phyloP scores from a whole-genome alignment of 2,797 vertebrate species.

The Urosaurus nigricauda region DNA sequence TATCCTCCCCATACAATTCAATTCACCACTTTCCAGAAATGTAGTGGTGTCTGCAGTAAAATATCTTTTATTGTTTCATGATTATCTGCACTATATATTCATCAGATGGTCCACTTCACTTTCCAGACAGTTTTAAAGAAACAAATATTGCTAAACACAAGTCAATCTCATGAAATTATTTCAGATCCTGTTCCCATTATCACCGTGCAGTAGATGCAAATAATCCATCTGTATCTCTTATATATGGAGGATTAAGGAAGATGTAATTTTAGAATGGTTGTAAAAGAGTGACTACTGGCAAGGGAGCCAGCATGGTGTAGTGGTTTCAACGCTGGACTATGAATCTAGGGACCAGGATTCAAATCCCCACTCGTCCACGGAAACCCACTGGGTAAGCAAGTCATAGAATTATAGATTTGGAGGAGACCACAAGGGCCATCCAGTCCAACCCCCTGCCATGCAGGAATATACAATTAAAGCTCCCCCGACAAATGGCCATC shows the following conservation, averaged over 20 bases:
- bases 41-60: conserved; percentile 16
- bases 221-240: not conserved
- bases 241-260: not conserved
- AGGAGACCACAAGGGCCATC: too few species aligned
- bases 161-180: conserved; percentile 6
- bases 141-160: conserved; percentile 1
- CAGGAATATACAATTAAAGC: too few species aligned
- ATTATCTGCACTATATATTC: conserved; percentile 49
- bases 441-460: too few species aligned
- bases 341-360: too few species aligned
- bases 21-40: conserved; percentile 11
- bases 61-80: conserved; percentile 47
- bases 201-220: not conserved
- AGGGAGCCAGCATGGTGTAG: too few species aligned
- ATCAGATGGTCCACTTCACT: conserved; percentile 55
- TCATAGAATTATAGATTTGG: too few species aligned
- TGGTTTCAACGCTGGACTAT: too few species aligned
- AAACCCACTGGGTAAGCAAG: too few species aligned
- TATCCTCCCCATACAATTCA: conserved; percentile 6
- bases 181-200: not conserved
- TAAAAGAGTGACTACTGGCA: not conserved
- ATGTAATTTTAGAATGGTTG: not conserved
- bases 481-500: too few species aligned
- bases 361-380: too few species aligned
- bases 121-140: conserved; percentile 47